These are phyloP conservation scores for Sipha flava DNA, from an alignment of 1,140 invertebrate genomes.

Conservation along the genomic window DNA sequence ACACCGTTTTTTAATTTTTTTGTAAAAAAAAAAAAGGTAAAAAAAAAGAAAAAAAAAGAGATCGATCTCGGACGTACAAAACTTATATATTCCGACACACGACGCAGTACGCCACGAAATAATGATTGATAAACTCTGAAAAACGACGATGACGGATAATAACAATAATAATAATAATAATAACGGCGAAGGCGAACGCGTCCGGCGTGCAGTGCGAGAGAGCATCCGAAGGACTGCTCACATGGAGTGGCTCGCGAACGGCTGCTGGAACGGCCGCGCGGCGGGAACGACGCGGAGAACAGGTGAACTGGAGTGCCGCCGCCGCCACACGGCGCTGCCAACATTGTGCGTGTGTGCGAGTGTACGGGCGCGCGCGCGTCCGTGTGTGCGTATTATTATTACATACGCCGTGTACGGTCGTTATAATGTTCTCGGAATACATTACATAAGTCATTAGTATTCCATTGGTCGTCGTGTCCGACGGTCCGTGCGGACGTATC, in stretches of 20 bases:
- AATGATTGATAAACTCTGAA: too few relatives aligned
- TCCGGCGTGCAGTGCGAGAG: neutral
- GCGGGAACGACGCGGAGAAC: slow-evolving; percentile 18
- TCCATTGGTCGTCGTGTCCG: neutral
- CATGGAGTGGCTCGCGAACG: slow-evolving; percentile 18
- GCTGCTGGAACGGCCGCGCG: slow-evolving; percentile 20
- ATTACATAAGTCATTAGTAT: slow-evolving; percentile 10
- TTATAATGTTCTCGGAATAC: neutral
- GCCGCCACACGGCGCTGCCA: slow-evolving; percentile 21
- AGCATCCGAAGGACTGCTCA: slow-evolving; percentile 24
- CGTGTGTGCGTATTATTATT: neutral
- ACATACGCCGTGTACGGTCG: neutral
- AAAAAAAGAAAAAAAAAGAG: too few relatives aligned
- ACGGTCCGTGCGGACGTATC: neutral
- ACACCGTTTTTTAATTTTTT: too few relatives aligned
- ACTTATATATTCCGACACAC: too few relatives aligned
- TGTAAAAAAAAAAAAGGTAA: too few relatives aligned
- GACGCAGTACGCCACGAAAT: too few relatives aligned
- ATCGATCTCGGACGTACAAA: too few relatives aligned
- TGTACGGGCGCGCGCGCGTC: too few relatives aligned
- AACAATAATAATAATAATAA: neutral
- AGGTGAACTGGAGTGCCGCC: slow-evolving; percentile 30
- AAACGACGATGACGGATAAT: neutral
- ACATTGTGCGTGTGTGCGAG: neutral
- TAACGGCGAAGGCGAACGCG: neutral